phyloP scores from a whole-genome alignment of 2,113 vertebrate genomes.

The Phylloscopus whistleri region DNA sequence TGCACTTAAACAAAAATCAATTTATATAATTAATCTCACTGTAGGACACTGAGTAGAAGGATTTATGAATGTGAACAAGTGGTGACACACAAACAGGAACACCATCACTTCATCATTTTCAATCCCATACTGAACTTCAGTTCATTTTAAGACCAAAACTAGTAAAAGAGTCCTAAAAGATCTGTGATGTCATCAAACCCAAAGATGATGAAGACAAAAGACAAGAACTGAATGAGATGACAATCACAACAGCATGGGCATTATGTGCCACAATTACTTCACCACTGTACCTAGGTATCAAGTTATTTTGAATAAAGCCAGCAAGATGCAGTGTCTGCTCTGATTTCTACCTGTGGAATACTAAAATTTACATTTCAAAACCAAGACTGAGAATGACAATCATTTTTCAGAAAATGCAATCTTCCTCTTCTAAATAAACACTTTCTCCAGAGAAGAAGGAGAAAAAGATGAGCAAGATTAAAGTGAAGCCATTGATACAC shows the following conservation, averaged over 20 bases:
- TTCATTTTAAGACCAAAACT: not conserved
- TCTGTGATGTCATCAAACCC: not conserved
- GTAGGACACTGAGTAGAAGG: not conserved
- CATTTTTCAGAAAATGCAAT: not conserved
- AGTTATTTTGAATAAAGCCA: not conserved
- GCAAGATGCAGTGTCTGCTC: not conserved
- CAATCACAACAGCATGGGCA: not conserved
- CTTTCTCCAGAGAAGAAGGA: not conserved
- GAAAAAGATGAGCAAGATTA: not conserved
- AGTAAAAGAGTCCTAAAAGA: not conserved
- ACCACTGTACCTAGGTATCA: not conserved
- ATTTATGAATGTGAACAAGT: not conserved
- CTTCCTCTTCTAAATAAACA: not conserved
- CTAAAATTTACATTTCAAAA: conserved; percentile 38
- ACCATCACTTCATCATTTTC: not conserved
- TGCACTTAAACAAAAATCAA: not conserved
- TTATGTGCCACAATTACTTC: not conserved
- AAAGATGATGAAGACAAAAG: not conserved
- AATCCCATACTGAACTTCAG: not conserved
- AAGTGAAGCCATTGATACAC: not conserved
- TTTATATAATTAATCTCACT: not conserved
- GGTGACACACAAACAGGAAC: not conserved
- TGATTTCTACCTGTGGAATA: not conserved
- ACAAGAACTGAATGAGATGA: not conserved
- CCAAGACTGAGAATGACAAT: not conserved